phyloP scores from a whole-genome alignment of 1,140 invertebrate genomes.

The Pygmarrhopalites habei region DNA sequence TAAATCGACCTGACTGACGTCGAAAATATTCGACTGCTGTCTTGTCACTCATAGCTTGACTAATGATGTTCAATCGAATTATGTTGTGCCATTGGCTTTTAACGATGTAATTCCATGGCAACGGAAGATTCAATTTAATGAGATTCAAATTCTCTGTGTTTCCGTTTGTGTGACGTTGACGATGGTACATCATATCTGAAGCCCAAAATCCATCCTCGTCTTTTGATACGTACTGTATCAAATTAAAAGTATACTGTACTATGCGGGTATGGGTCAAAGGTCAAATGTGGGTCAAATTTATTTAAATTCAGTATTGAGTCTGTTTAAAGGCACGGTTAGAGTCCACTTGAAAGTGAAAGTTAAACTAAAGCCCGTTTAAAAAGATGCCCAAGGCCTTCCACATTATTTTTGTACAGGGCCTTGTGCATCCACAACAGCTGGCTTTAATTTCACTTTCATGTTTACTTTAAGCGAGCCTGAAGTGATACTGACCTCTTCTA shows the following conservation, averaged over 20 bases:
- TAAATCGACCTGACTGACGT: conserved; percentile 52
- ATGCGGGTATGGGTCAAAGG: neutral
- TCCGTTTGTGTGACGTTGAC: conserved; percentile 75
- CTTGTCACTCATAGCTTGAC: conserved; percentile 82
- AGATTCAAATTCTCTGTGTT: conserved; percentile 54
- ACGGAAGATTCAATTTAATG: conserved; percentile 44
- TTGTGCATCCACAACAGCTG: too few relatives aligned
- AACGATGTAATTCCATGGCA: conserved; percentile 22
- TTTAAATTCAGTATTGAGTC: neutral
- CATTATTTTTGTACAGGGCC: too few relatives aligned
- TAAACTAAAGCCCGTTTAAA: too few relatives aligned
- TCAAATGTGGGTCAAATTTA: too few relatives aligned
- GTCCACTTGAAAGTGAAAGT: too few relatives aligned
- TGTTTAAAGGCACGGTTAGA: neutral
- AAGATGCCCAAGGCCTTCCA: too few relatives aligned
- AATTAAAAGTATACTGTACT: neutral
- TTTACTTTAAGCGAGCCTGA: too few relatives aligned
- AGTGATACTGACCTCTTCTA: too few relatives aligned
- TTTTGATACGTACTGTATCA: neutral
- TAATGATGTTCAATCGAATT: conserved; percentile 52
- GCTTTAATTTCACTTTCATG: too few relatives aligned
- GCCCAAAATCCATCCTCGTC: conserved; percentile 54
- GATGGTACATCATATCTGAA: conserved; percentile 59
- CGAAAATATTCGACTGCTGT: conserved; percentile 83
- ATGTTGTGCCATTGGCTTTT: conserved; percentile 22